These are phyloP conservation scores for Danio choprae DNA, from an alignment of 2,797 vertebrate genomes.

Conservation along the genomic window DNA sequence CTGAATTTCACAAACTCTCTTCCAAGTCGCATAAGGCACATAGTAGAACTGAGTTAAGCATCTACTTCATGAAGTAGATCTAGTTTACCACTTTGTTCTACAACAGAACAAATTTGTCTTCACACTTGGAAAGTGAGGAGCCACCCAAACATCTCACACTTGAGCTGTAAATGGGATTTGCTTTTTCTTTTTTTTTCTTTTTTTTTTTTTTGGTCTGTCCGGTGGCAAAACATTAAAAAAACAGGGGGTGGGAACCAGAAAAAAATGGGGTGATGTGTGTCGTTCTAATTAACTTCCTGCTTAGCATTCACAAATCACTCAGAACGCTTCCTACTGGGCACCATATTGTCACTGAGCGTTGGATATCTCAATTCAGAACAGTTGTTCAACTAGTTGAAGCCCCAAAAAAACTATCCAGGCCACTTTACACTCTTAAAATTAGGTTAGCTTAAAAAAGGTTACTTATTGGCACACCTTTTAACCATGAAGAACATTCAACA, in stretches of 20 bases:
- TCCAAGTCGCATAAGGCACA: constrained; percentile 99
- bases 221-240: constrained; percentile 81
- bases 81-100: constrained; percentile 96
- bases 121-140: constrained; percentile 88
- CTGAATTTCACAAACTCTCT: constrained; percentile 99
- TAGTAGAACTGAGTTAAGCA: constrained; percentile 98
- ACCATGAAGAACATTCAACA: too few species aligned
- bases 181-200: constrained; percentile 1
- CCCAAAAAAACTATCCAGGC: constrained; percentile 63
- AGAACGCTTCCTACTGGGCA: constrained; percentile 95
- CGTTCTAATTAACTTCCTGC: constrained; percentile 66
- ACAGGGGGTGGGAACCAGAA: constrained; percentile 72
- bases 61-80: constrained; percentile 96
- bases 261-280: constrained; percentile 66
- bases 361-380: constrained; percentile 54
- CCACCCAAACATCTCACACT: constrained; percentile 54
- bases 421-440: constrained; percentile 38
- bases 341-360: constrained; percentile 89
- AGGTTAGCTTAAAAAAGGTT: too few species aligned
- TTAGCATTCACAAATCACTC: constrained; percentile 68
- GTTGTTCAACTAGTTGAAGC: constrained; percentile 18
- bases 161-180: constrained; percentile 78
- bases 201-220: constrained; percentile 88
- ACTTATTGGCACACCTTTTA: too few species aligned
- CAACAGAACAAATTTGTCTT: constrained; percentile 90